Conservation (phyloP, 2,113 vertebrate genomes). For the Cairina moschata region DNA sequence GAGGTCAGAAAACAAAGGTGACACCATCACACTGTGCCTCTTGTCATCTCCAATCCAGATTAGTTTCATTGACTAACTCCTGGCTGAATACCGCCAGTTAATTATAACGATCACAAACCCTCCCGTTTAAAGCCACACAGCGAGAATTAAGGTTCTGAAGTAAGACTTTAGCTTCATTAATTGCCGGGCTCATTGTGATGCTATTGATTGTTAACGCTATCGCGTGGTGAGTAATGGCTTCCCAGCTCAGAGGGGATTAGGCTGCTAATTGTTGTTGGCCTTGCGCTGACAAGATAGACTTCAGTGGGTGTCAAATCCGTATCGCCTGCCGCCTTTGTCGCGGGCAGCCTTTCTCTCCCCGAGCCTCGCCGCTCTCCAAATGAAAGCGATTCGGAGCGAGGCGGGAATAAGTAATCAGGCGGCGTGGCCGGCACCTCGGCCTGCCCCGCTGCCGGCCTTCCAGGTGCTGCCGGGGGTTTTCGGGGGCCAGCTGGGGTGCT, state of each 20-base stretch:
- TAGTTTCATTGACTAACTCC: constrained; percentile 74
- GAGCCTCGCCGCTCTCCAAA: not conserved
- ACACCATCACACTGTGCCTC: constrained; percentile 54
- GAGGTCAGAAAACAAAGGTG: constrained; percentile 76
- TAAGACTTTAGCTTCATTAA: constrained; percentile 86
- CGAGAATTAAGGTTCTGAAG: constrained; percentile 79
- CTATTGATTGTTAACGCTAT: constrained; percentile 88
- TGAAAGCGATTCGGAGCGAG: constrained; percentile 30
- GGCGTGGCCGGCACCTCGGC: not conserved
- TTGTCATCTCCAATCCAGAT: constrained; percentile 74
- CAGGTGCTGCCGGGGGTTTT: not conserved
- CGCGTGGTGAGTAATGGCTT: constrained; percentile 82
- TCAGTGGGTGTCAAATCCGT: constrained; percentile 72
- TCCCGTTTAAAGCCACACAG: constrained; percentile 66
- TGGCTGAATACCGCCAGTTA: constrained; percentile 76
- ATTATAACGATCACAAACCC: constrained; percentile 76
- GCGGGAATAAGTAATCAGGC: constrained; percentile 39
- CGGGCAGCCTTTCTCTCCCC: constrained; percentile 27
- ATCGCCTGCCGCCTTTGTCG: constrained; percentile 70
- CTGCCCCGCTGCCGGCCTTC: not conserved
- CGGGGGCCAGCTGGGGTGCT: rapidly evolving
- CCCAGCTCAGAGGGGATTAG: constrained; percentile 79
- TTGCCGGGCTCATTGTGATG: constrained; percentile 82
- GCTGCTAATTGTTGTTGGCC: constrained; percentile 88
- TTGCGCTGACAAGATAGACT: constrained; percentile 84